Conservation (phyloP, 2,888 invertebrate genomes). For the Epistrophe eligans region DNA sequence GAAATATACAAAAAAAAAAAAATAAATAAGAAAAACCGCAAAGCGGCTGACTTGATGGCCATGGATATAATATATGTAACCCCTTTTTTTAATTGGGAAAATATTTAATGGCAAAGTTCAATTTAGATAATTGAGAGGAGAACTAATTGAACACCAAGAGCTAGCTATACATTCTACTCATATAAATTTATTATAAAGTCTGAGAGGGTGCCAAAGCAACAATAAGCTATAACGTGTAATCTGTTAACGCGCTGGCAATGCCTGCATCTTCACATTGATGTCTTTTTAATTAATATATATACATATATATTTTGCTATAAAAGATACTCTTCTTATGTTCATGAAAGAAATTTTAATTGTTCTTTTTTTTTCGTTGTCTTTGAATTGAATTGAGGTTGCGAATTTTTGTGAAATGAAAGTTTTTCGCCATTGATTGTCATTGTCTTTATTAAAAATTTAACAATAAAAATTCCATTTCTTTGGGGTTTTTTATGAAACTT, state of each 20-base stretch:
- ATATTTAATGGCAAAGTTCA: constrained; percentile 76
- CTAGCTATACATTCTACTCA: not conserved
- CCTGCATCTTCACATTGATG: constrained; percentile 36
- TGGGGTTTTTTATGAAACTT: not conserved
- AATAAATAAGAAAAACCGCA: constrained; percentile 16
- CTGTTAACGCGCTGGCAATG: constrained; percentile 24
- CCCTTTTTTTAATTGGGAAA: constrained; percentile 65
- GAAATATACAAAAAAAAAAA: constrained; percentile 9
- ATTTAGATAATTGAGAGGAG: constrained; percentile 73
- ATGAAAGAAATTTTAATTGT: constrained; percentile 57
- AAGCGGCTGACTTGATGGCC: not conserved
- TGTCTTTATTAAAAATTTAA: not conserved
- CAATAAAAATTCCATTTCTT: not conserved
- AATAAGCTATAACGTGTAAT: constrained; percentile 10
- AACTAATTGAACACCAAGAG: constrained; percentile 69
- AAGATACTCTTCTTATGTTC: not conserved
- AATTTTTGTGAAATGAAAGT: constrained; percentile 37
- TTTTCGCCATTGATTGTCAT: constrained; percentile 1
- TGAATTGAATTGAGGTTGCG: constrained; percentile 51
- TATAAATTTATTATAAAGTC: not conserved
- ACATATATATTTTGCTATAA: not conserved
- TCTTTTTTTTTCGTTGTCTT: constrained; percentile 10
- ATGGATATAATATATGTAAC: constrained; percentile 42
- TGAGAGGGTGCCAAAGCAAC: constrained; percentile 61
- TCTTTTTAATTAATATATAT: constrained; percentile 32